Base-by-base conservation (phyloP, 1,140 invertebrate species). In the Mesaphorura yosii region DNA sequence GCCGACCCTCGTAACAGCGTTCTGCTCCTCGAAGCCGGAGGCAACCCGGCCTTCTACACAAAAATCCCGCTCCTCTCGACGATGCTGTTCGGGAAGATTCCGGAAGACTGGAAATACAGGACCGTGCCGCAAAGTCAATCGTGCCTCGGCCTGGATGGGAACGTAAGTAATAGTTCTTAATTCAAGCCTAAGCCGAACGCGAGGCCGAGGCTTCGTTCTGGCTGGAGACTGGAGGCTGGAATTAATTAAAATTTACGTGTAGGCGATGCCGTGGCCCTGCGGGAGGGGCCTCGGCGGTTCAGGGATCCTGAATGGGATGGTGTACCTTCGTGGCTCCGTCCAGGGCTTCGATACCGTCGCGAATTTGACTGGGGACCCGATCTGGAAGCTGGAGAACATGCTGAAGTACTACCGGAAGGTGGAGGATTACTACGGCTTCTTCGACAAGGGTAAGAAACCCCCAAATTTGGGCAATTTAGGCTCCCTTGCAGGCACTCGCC, bases 1-100 rank as follows among this genome's bases (percentile, higher is more conserved):
- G 78, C 80, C 63, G 69, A 76, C 46, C 68, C 71, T 14, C 74
- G 76, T 46, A 65, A 69, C 1, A 76, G 72, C 25, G 78, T 85
- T 1, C 64, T 86, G 27, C 67, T 86, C 0, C 67, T 85, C 23
- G 83, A 86, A 68, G 80, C 82, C 10, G 83, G 83, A 1, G 77
- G 75, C 19, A 62, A 64, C 50, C 58, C 55, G 25, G 50, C 51
- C 28, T 40, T 51, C 3, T 38, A 55, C 19, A 38, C 54, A 14
- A 40, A 44, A 34, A 45, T 51, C 14, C 58, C 58, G 4, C 46
- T 53, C 10, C 34, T 59, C 15, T 52, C 54, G 27, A 55, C 49
- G 31, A 52, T 51, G 27, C 51, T 52, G 27, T 48, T 52, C 34
- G 53, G 54, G n/a, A 22, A 31, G 14, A 38, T 51, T 28, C 48